Evolutionary conservation across 2,797 vertebrate species (phyloP).

Genomic region (Darevskia nairensis): DNA sequence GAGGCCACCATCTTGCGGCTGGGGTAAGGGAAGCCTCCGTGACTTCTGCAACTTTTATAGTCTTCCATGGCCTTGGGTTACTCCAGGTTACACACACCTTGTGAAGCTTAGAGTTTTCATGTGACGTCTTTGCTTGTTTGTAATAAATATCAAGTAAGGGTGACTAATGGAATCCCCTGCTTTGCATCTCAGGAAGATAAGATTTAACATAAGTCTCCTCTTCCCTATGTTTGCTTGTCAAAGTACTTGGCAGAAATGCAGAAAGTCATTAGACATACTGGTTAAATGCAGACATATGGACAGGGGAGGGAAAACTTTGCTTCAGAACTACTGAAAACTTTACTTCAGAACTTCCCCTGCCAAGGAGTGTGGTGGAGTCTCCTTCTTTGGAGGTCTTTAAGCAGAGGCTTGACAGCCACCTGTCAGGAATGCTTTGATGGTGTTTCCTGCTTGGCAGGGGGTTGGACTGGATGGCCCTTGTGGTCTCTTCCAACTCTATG

Average conservation of each 20-base stretch:
- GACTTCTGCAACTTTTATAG: neutral
- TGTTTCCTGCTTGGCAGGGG: too few species aligned
- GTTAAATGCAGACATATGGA: too few species aligned
- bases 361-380: too few species aligned
- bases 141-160: neutral
- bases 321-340: neutral
- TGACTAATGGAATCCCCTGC: too few species aligned
- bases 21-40: conserved; percentile 17
- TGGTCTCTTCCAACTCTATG: too few species aligned
- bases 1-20: conserved; percentile 16
- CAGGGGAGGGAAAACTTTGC: neutral
- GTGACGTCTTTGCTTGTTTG: neutral
- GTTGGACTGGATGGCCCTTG: too few species aligned
- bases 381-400: too few species aligned
- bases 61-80: neutral
- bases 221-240: neutral
- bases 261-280: neutral
- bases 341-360: too few species aligned
- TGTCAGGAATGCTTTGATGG: too few species aligned
- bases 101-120: neutral
- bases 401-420: too few species aligned
- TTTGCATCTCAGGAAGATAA: too few species aligned
- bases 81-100: neutral
- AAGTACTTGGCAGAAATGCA: neutral
- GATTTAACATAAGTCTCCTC: neutral